These are phyloP conservation scores for Phymastichus coffea DNA, from an alignment of 1,140 invertebrate genomes.

Conservation along the genomic window DNA sequence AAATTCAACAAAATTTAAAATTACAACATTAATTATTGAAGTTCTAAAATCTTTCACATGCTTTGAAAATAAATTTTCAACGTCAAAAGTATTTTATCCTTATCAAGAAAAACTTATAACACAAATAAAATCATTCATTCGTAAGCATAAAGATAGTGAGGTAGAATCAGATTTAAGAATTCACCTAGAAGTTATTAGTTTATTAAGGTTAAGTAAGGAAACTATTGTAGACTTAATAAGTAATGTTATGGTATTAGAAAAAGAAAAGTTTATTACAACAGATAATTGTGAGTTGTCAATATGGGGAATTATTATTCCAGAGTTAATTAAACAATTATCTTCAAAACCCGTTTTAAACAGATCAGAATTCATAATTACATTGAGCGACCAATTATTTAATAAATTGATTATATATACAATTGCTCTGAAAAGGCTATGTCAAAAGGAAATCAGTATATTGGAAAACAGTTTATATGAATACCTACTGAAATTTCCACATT, in stretches of 20 bases:
- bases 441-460: conserved; percentile 51
- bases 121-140: conserved; percentile 32
- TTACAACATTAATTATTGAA: conserved; percentile 55
- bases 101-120: conserved; percentile 44
- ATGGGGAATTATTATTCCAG: conserved; percentile 39
- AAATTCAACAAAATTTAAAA: conserved; percentile 39
- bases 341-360: conserved; percentile 18
- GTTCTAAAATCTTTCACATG: too few species aligned
- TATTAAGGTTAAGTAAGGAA: conserved; percentile 33
- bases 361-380: conserved; percentile 7
- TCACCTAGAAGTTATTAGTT: conserved; percentile 33
- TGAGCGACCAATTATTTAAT: conserved; percentile 35
- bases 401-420: conserved; percentile 33
- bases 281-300: conserved; percentile 38
- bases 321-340: conserved; percentile 38
- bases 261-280: conserved; percentile 29
- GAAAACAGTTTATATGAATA: conserved; percentile 59
- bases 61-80: too few species aligned
- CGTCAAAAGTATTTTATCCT: too few species aligned
- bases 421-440: conserved; percentile 31
- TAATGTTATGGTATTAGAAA: conserved; percentile 32
- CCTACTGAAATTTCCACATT: conserved; percentile 61
- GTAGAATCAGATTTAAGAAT: conserved; percentile 8
- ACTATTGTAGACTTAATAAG: conserved; percentile 35
- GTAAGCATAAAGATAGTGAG: conserved; percentile 20